phyloP scores from a whole-genome alignment of 92 coral and sea anemone genomes.

The Epizoanthus rinbou region DNA sequence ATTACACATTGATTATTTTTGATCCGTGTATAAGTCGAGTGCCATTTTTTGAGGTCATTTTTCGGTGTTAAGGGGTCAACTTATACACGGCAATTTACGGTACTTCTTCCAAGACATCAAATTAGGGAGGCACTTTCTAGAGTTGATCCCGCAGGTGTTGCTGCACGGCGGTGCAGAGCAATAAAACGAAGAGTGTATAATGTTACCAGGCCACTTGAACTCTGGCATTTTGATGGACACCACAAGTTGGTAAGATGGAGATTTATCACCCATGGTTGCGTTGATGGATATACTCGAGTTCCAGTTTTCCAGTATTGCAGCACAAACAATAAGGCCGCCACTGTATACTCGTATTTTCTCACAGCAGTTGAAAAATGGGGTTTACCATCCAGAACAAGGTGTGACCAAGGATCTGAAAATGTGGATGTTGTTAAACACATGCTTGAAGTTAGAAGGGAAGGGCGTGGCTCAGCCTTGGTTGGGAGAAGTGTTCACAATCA shows the following conservation, averaged over 20 bases:
- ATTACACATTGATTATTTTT: too few relatives aligned
- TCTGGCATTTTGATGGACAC: slow-evolving; percentile 63
- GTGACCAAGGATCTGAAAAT: slow-evolving; percentile 50
- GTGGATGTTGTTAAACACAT: slow-evolving; percentile 45
- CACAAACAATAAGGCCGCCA: slow-evolving; percentile 55
- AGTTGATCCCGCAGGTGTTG: slow-evolving; percentile 63
- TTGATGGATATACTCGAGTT: slow-evolving; percentile 58
- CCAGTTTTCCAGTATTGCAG: slow-evolving; percentile 52
- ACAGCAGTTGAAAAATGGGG: slow-evolving; percentile 62
- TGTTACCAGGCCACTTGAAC: slow-evolving; percentile 50
- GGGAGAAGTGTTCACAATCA: slow-evolving; percentile 51
- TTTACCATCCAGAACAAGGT: slow-evolving; percentile 46
- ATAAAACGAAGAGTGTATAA: slow-evolving; percentile 52
- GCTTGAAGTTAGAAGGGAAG: slow-evolving; percentile 35
- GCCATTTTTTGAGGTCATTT: too few relatives aligned
- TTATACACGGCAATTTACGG: too few relatives aligned
- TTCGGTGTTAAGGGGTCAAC: too few relatives aligned
- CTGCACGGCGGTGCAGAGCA: slow-evolving; percentile 56
- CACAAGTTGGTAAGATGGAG: slow-evolving; percentile 58
- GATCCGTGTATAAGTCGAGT: too few relatives aligned
- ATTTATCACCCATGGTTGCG: slow-evolving; percentile 56
- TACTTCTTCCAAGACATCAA: slow-evolving; percentile 54
- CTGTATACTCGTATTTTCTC: slow-evolving; percentile 50
- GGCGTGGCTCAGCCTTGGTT: slow-evolving; percentile 47
- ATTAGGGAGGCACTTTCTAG: slow-evolving; percentile 58